Conservation (phyloP, 2,888 invertebrate species). For the Caenorhabditis sinica region DNA sequence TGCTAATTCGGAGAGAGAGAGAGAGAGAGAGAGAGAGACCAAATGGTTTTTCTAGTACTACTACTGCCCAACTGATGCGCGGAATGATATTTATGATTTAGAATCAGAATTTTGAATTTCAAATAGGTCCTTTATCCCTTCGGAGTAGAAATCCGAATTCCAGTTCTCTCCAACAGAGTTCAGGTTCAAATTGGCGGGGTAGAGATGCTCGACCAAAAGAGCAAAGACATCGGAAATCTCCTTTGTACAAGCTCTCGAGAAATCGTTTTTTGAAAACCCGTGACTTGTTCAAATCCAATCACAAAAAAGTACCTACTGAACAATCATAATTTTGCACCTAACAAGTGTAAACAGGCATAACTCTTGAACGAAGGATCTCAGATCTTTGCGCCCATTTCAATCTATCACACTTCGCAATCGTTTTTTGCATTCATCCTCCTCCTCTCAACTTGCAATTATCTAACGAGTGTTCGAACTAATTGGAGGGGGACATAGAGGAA, state of each 20-base stretch:
- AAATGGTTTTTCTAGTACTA: slow-evolving; percentile 4
- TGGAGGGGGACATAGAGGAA: slow-evolving; percentile 19
- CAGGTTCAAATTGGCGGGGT: background rate
- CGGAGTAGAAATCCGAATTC: no score
- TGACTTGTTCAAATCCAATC: slow-evolving; percentile 2
- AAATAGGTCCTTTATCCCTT: no score
- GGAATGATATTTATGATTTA: background rate
- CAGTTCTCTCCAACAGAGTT: no score
- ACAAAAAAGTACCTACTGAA: slow-evolving; percentile 4
- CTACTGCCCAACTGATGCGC: background rate
- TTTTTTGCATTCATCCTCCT: background rate
- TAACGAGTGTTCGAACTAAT: slow-evolving; percentile 34
- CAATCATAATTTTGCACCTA: slow-evolving; percentile 35
- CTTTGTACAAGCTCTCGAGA: background rate
- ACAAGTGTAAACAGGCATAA: slow-evolving; percentile 15
- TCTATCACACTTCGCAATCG: slow-evolving; percentile 12
- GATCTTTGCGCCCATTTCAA: slow-evolving; percentile 14
- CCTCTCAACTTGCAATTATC: slow-evolving; percentile 48
- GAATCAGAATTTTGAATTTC: background rate
- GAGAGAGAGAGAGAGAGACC: no score
- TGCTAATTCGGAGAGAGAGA: background rate
- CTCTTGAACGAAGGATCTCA: background rate
- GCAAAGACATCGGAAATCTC: slow-evolving; percentile 3
- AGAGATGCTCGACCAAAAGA: background rate
- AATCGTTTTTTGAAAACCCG: background rate